A percentile compares a stretch with the other conserved stretches of the same genome.
These are phyloP conservation scores for Lomographa bimaculata DNA, from an alignment of 2,888 invertebrate species.

Conservation along the genomic window DNA sequence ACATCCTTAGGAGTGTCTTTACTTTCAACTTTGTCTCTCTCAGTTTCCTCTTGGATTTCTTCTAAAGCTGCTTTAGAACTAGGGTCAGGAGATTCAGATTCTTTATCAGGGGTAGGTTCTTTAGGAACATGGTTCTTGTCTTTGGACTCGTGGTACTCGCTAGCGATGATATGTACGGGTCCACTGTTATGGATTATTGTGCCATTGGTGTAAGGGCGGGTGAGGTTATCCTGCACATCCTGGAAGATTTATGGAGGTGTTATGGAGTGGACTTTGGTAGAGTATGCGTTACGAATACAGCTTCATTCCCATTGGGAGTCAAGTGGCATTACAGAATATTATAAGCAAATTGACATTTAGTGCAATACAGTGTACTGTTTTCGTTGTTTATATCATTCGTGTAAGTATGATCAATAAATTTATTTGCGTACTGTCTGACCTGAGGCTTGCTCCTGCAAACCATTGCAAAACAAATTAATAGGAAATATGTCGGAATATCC, in stretches of 20 bases:
- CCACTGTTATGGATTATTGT: slow-evolving; percentile 65
- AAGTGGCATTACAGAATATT: too few relatives aligned
- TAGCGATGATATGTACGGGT: slow-evolving; percentile 69
- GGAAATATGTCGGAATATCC: too few relatives aligned
- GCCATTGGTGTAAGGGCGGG: slow-evolving; percentile 75
- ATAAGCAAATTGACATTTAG: too few relatives aligned
- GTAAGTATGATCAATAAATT: too few relatives aligned
- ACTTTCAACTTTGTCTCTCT: slow-evolving; percentile 10
- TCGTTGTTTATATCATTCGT: too few relatives aligned
- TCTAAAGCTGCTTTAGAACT: slow-evolving; percentile 24
- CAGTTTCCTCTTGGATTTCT: slow-evolving; percentile 22
- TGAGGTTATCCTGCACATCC: slow-evolving; percentile 69
- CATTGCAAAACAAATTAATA: too few relatives aligned
- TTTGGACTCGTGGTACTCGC: slow-evolving; percentile 62
- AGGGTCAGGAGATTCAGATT: slow-evolving; percentile 18
- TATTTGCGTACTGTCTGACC: too few relatives aligned
- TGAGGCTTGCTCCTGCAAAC: too few relatives aligned
- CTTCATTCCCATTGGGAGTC: too few relatives aligned
- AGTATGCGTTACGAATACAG: slow-evolving; percentile 2
- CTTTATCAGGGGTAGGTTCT: slow-evolving; percentile 30
- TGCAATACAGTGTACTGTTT: too few relatives aligned
- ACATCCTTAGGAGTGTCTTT: slow-evolving; percentile 19
- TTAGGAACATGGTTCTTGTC: slow-evolving; percentile 47
- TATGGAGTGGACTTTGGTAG: neutral
- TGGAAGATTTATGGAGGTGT: slow-evolving; percentile 26